Percentiles rank a stretch among this genome's conserved stretches.
These are phyloP conservation scores for Odontocolon sp. DNA, from an alignment of 2,888 invertebrate species.

Conservation along the genomic window DNA sequence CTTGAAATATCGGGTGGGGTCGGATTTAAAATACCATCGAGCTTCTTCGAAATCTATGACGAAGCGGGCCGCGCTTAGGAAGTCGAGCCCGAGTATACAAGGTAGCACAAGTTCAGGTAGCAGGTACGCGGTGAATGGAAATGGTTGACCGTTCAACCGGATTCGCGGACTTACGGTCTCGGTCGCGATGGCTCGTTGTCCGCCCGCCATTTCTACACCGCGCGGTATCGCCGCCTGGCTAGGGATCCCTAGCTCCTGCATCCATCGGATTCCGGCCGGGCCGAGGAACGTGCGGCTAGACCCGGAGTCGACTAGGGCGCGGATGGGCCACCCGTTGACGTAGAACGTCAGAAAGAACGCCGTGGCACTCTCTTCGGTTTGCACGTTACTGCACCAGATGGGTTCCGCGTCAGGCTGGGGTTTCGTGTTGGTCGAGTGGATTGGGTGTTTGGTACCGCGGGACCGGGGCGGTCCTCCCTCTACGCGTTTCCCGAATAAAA, in stretches of 20 bases:
- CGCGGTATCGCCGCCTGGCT: background rate
- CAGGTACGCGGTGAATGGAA: slow-evolving; percentile 2
- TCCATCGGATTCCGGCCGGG: background rate
- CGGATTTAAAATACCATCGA: background rate
- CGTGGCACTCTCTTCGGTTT: background rate
- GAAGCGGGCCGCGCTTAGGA: background rate
- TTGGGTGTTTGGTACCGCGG: background rate
- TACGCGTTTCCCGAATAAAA: background rate
- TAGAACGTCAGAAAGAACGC: slow-evolving; percentile 10
- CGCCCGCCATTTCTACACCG: slow-evolving; percentile 7
- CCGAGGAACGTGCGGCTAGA: background rate
- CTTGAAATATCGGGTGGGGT: background rate
- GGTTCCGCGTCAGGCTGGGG: no score
- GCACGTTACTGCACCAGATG: background rate
- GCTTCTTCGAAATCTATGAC: slow-evolving; percentile 19
- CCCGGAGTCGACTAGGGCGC: background rate
- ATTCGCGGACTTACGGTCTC: background rate
- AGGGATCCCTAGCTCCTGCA: background rate
- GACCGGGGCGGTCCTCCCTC: background rate
- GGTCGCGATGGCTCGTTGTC: background rate
- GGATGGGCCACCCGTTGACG: background rate
- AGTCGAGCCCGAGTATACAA: slow-evolving; percentile 6
- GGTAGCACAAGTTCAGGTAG: slow-evolving; percentile 7
- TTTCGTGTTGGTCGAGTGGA: background rate
- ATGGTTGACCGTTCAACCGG: background rate